These are phyloP conservation scores for Coelinius sp. DNA, from an alignment of 2,888 invertebrate species.

Conservation along the genomic window DNA sequence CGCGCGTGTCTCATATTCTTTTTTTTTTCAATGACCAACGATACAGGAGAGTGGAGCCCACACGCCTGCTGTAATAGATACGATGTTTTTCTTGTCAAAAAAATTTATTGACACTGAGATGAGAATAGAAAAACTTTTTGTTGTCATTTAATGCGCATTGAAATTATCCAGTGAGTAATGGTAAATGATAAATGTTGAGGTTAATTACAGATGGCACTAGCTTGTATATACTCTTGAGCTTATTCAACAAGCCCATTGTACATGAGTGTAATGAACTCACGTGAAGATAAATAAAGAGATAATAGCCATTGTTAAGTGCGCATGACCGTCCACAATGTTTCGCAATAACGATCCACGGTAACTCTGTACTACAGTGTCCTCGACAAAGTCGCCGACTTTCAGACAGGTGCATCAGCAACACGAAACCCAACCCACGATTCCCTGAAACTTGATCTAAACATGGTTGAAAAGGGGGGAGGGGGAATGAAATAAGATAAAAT, in stretches of 20 bases:
- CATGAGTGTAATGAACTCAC: slow-evolving; percentile 15
- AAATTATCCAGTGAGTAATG: background rate
- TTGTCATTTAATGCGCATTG: background rate
- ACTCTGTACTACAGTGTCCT: background rate
- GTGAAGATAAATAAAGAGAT: slow-evolving; percentile 27
- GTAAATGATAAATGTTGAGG: background rate
- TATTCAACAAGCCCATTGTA: slow-evolving; percentile 16
- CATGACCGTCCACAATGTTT: slow-evolving; percentile 32
- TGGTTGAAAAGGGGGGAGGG: background rate
- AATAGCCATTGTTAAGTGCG: slow-evolving; percentile 38
- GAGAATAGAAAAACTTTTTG: background rate
- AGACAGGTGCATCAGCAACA: slow-evolving; percentile 44
- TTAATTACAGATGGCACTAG: slow-evolving; percentile 4
- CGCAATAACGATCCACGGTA: slow-evolving; percentile 21
- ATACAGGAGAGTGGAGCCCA: background rate
- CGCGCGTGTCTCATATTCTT: slow-evolving; percentile 18
- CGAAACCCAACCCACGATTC: slow-evolving; percentile 36
- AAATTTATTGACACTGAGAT: background rate
- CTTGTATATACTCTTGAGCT: background rate
- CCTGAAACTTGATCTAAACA: slow-evolving; percentile 25
- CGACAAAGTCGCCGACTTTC: slow-evolving; percentile 27
- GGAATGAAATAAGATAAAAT: slow-evolving; percentile 17
- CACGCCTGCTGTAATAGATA: slow-evolving; percentile 41
- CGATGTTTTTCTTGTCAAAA: slow-evolving; percentile 7
- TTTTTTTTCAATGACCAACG: background rate